phyloP scores from a whole-genome alignment of 1,140 invertebrate genomes.

The Phortica variegata region DNA sequence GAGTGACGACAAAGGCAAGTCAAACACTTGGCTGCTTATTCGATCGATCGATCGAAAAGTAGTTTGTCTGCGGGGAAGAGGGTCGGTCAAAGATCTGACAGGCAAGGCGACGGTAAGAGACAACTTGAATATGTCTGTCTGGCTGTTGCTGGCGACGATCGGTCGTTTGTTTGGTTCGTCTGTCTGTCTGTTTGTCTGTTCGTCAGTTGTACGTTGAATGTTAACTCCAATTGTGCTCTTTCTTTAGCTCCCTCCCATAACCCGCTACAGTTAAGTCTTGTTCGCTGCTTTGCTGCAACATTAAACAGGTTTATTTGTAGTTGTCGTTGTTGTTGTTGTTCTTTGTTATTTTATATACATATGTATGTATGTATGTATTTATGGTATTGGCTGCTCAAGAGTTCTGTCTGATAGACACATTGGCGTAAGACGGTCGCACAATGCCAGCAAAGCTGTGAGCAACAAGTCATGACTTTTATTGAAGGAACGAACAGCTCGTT shows the following conservation, averaged over 20 bases:
- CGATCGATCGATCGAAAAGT: no score
- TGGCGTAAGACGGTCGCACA: no score
- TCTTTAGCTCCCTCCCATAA: slow-evolving; percentile 35
- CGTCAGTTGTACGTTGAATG: slow-evolving; percentile 8
- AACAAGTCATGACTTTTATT: slow-evolving; percentile 2
- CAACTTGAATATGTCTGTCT: slow-evolving; percentile 51
- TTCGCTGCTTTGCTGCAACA: slow-evolving; percentile 12
- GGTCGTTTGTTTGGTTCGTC: neutral
- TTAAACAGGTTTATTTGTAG: slow-evolving; percentile 30
- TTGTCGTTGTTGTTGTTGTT: slow-evolving; percentile 18
- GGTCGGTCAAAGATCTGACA: no score
- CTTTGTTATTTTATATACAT: slow-evolving; percentile 25
- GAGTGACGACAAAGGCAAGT: slow-evolving; percentile 31
- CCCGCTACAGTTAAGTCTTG: slow-evolving; percentile 8
- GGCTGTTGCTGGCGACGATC: slow-evolving; percentile 40
- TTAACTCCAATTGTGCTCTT: slow-evolving; percentile 51
- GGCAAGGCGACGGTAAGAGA: slow-evolving; percentile 13
- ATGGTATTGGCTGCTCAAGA: no score
- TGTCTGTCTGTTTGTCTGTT: neutral
- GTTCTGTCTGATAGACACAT: slow-evolving; percentile 1
- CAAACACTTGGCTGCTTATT: slow-evolving; percentile 36
- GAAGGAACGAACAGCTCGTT: neutral
- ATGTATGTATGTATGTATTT: no score
- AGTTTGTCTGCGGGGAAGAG: no score
- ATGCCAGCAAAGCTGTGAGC: no score